These are phyloP conservation scores for Drosophila colorata DNA, from an alignment of 2,888 invertebrate genomes.

Conservation along the genomic window DNA sequence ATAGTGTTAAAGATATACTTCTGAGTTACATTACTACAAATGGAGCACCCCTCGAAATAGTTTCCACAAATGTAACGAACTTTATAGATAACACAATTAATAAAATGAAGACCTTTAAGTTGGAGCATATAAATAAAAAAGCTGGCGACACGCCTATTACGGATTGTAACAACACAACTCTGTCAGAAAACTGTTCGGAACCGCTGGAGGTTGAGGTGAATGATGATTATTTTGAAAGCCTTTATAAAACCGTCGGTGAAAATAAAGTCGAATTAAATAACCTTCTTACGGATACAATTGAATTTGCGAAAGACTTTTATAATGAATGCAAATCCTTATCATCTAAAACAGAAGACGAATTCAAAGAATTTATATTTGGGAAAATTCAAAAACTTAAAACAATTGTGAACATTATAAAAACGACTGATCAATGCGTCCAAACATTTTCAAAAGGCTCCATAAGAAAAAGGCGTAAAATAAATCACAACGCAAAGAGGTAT, in stretches of 20 bases:
- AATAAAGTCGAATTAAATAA: conserved; percentile 5
- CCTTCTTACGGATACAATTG: conserved; percentile 47
- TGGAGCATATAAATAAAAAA: conserved; percentile 19
- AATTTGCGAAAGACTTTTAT: conserved; percentile 68
- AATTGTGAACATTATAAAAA: conserved; percentile 30
- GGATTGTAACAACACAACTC: background rate
- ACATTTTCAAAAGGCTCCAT: conserved; percentile 45
- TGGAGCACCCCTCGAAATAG: conserved; percentile 7
- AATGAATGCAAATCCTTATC: conserved; percentile 62
- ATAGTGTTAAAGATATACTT: conserved; percentile 42
- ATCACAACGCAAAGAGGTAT: conserved; percentile 63
- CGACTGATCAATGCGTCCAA: conserved; percentile 43
- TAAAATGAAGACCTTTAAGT: conserved; percentile 41
- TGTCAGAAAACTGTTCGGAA: conserved; percentile 65
- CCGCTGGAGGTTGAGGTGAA: conserved; percentile 62
- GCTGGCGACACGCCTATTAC: background rate
- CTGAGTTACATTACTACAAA: conserved; percentile 56
- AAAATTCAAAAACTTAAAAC: conserved; percentile 59
- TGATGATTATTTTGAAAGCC: conserved; percentile 62
- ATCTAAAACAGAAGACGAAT: conserved; percentile 47
- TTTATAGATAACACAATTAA: conserved; percentile 62
- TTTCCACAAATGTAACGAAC: conserved; percentile 39
- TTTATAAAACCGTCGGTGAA: conserved; percentile 40
- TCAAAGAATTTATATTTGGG: conserved; percentile 58
- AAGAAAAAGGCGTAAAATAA: conserved; percentile 60